Percentiles rank a stretch among this genome's conserved stretches.
These are phyloP conservation scores for Pithys albifrons DNA, from an alignment of 2,113 vertebrate genomes.

Conservation along the genomic window DNA sequence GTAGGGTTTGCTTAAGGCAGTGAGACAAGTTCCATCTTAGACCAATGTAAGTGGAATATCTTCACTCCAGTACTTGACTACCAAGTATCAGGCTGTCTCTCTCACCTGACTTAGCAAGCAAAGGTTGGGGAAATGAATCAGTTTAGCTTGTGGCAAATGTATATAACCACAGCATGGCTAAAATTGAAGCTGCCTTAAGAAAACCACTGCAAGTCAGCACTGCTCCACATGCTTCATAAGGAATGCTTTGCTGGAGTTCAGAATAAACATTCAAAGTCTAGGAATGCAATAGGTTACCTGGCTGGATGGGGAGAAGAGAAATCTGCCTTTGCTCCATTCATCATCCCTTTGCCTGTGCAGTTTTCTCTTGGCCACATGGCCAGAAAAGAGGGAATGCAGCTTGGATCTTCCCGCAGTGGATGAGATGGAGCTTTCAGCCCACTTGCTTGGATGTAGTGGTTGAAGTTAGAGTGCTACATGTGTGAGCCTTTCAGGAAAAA, in stretches of 20 bases:
- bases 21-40: not conserved
- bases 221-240: accelerated
- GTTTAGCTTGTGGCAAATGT: not conserved
- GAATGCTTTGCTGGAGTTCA: not conserved
- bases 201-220: not conserved
- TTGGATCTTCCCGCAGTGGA: not conserved
- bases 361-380: not conserved
- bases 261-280: not conserved
- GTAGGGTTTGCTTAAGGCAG: not conserved
- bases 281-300: not conserved
- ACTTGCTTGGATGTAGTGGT: not conserved
- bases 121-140: not conserved
- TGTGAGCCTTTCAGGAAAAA: not conserved
- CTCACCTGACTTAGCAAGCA: not conserved
- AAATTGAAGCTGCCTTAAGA: not conserved
- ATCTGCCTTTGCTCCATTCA: not conserved
- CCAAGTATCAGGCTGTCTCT: not conserved
- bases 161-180: not conserved
- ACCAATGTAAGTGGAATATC: not conserved
- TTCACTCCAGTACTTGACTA: not conserved
- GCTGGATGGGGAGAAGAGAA: not conserved
- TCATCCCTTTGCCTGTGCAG: not conserved
- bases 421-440: not conserved
- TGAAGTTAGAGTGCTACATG: not conserved
- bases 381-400: not conserved